A percentile compares a stretch with the other conserved stretches of the same genome.
phyloP scores from a whole-genome alignment of 2,113 vertebrate species.

The Emydura subglobosa region DNA sequence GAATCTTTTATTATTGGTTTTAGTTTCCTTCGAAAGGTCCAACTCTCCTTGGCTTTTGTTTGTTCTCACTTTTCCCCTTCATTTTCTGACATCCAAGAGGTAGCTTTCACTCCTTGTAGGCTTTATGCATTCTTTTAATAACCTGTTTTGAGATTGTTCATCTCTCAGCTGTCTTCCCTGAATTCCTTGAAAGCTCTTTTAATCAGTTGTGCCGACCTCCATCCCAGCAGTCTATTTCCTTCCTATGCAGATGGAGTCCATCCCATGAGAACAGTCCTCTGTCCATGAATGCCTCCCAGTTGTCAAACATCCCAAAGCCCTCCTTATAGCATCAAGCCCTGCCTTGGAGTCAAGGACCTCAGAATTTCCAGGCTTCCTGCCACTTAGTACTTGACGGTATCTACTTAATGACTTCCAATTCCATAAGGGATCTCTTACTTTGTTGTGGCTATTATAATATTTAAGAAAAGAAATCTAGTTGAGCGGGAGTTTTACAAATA shows the following conservation, averaged over 20 bases:
- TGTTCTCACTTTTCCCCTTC: not conserved
- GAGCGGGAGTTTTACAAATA: conserved; percentile 9
- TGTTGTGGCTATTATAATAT: not conserved
- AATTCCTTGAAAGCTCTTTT: not conserved
- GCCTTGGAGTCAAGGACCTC: not conserved
- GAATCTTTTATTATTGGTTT: not conserved
- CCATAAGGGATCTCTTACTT: not conserved
- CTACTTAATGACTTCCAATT: conserved; percentile 46
- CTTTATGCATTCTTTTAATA: no score
- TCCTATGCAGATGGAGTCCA: not conserved
- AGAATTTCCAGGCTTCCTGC: conserved; percentile 2
- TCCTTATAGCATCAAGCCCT: not conserved
- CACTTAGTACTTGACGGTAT: not conserved
- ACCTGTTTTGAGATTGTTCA: not conserved
- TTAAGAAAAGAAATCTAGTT: not conserved
- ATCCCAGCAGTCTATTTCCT: not conserved
- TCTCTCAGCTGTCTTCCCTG: not conserved
- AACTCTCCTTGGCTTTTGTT: not conserved
- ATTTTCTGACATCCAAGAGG: not conserved
- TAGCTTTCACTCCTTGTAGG: not conserved
- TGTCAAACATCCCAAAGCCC: not conserved
- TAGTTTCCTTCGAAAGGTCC: not conserved
- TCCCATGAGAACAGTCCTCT: not conserved
- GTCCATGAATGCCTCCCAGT: not conserved
- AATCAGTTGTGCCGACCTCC: not conserved